Evolutionary conservation across 2,797 vertebrate genomes (phyloP).

Genomic region (Myiotriccus ornatus): DNA sequence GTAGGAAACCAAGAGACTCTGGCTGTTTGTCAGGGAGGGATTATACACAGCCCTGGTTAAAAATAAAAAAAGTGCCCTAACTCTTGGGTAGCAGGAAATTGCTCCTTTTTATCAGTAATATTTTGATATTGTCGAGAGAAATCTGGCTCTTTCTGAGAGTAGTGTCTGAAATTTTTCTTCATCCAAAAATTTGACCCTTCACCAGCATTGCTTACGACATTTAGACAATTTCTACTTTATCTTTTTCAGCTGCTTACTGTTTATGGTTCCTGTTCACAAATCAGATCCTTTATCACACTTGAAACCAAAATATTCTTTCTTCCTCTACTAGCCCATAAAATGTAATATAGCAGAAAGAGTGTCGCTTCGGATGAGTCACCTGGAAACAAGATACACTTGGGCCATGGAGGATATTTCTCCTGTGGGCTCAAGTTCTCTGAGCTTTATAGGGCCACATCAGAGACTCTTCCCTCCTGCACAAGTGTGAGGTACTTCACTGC

Average conservation of each 20-base stretch:
- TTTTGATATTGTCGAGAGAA: neutral
- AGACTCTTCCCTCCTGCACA: neutral
- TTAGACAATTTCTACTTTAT: neutral
- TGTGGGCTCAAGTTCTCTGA: neutral
- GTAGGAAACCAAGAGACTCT: neutral
- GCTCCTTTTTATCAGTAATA: neutral
- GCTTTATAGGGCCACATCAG: neutral
- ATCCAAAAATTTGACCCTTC: neutral
- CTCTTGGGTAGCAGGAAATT: neutral
- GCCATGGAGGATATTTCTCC: neutral
- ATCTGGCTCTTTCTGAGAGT: neutral
- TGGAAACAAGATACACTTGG: neutral
- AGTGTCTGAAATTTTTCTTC: neutral
- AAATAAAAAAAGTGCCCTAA: neutral
- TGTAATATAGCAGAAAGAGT: neutral
- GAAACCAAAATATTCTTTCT: neutral
- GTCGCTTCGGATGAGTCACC: neutral
- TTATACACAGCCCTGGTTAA: neutral
- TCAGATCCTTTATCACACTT: neutral
- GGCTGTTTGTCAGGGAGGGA: constrained; percentile 1
- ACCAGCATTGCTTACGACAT: neutral
- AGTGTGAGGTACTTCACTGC: neutral
- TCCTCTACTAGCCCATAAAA: neutral
- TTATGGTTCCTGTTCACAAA: neutral
- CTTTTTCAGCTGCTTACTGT: neutral